Percentiles rank a stretch among this genome's conserved stretches.
phyloP scores from a whole-genome alignment of 2,113 vertebrate genomes.

The Budorcas taxicolor region DNA sequence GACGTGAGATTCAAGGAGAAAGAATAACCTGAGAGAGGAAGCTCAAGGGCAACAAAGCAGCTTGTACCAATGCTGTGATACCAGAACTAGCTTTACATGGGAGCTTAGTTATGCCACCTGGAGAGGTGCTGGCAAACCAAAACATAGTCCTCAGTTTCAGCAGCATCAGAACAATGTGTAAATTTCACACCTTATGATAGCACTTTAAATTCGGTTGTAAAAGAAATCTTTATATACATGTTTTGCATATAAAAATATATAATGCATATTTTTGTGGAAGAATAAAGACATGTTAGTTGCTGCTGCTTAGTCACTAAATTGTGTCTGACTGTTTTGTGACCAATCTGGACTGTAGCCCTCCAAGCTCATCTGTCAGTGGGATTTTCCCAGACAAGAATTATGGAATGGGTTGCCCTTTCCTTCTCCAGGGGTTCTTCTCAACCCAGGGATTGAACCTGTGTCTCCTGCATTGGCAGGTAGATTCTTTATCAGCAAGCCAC shows the following conservation, averaged over 20 bases:
- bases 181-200: neutral
- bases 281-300: neutral
- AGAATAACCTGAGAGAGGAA: neutral
- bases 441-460: neutral
- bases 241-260: neutral
- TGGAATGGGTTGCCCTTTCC: neutral
- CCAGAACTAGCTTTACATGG: neutral
- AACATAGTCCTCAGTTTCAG: neutral
- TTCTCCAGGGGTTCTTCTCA: neutral
- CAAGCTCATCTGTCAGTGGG: neutral
- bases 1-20: neutral
- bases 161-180: neutral
- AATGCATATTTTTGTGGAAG: neutral
- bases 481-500: neutral
- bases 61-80: neutral
- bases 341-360: neutral
- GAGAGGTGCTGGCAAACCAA: neutral
- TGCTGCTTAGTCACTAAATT: neutral
- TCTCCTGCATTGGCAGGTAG: neutral
- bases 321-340: neutral
- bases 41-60: neutral
- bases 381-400: neutral
- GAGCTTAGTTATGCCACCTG: neutral
- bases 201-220: neutral
- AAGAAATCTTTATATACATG: neutral